Conservation (phyloP, 2,113 vertebrate genomes). For the Clinocottus analis region DNA sequence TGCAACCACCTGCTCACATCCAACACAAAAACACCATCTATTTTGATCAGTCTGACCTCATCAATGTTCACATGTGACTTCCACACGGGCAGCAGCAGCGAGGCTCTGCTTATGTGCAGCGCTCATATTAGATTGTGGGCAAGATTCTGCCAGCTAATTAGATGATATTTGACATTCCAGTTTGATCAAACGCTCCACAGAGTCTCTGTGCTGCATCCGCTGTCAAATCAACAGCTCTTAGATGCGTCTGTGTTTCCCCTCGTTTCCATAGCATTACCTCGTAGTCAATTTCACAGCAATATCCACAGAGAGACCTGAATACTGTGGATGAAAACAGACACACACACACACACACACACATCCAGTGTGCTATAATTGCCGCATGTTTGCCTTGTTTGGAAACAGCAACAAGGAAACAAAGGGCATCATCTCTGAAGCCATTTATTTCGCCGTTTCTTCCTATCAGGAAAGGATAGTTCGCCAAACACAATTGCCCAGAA, state of each 20-base stretch:
- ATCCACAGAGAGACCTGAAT: neutral
- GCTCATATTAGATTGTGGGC: slow-evolving; percentile 51
- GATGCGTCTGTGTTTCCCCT: slow-evolving; percentile 18
- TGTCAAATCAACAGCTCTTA: slow-evolving; percentile 32
- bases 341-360: neutral
- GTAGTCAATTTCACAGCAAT: slow-evolving; percentile 3
- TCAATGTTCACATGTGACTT: slow-evolving; percentile 28
- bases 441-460: slow-evolving; percentile 4
- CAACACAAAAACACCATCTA: slow-evolving; percentile 57
- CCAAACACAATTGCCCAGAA: slow-evolving; percentile 1
- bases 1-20: slow-evolving; percentile 63
- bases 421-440: neutral
- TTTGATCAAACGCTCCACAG: slow-evolving; percentile 59
- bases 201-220: slow-evolving; percentile 40
- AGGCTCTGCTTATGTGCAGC: slow-evolving; percentile 9
- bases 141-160: slow-evolving; percentile 52
- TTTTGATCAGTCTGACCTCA: slow-evolving; percentile 62
- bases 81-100: slow-evolving; percentile 20
- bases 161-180: slow-evolving; percentile 61
- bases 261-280: slow-evolving; percentile 31
- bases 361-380: neutral
- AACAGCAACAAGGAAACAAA: neutral
- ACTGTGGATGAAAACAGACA: neutral
- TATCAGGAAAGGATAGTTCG: neutral
- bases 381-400: neutral